Conservation (phyloP, 2,797 vertebrate species). For the Brotula barbata region DNA sequence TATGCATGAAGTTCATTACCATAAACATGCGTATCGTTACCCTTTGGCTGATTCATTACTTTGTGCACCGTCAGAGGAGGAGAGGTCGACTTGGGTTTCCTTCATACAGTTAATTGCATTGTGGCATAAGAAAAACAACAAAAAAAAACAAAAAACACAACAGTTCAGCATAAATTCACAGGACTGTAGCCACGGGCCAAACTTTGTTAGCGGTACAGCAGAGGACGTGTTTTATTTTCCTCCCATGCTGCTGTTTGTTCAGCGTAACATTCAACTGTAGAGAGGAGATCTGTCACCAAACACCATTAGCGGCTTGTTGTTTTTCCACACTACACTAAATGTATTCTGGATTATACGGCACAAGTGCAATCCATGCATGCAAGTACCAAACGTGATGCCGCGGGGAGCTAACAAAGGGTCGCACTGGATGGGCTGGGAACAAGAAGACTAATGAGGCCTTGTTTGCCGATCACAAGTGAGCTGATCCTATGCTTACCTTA, state of each 20-base stretch:
- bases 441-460: too few relatives aligned
- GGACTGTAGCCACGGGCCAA: slow-evolving; percentile 32
- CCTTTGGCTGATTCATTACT: slow-evolving; percentile 46
- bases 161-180: slow-evolving; percentile 18
- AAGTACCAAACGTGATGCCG: too few relatives aligned
- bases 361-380: too few relatives aligned
- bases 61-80: slow-evolving; percentile 31
- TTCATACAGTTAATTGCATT: slow-evolving; percentile 45
- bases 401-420: too few relatives aligned
- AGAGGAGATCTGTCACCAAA: slow-evolving; percentile 43
- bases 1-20: slow-evolving; percentile 46
- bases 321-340: too few relatives aligned
- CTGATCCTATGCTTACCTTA: too few relatives aligned
- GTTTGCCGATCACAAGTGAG: too few relatives aligned
- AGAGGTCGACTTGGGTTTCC: slow-evolving; percentile 21
- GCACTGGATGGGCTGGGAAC: too few relatives aligned
- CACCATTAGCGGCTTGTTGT: slow-evolving; percentile 33
- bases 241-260: slow-evolving; percentile 27
- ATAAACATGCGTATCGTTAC: slow-evolving; percentile 48
- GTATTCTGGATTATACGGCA: too few relatives aligned
- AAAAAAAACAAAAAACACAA: too few relatives aligned
- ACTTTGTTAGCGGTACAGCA: slow-evolving; percentile 42
- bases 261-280: slow-evolving; percentile 40
- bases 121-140: slow-evolving; percentile 9
- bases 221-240: slow-evolving; percentile 49